These are phyloP conservation scores for Oasisia sp. DNA, from an alignment of 2,888 invertebrate genomes.

Conservation along the genomic window DNA sequence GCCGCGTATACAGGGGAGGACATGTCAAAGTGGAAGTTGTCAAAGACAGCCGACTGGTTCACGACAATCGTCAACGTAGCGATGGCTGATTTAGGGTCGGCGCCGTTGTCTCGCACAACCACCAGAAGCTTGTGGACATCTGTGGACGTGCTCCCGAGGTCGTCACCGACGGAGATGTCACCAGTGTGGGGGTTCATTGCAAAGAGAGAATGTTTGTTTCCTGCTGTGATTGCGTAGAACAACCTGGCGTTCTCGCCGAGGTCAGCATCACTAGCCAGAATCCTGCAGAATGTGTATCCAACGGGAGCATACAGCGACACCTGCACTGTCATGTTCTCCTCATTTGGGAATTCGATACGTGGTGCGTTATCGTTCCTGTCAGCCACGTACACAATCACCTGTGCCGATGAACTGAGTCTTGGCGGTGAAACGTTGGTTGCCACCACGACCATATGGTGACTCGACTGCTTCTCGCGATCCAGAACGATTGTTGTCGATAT, in stretches of 20 bases:
- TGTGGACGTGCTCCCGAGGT: not conserved
- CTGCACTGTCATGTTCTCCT: constrained; percentile 47
- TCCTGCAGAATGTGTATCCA: constrained; percentile 48
- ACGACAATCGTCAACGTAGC: constrained; percentile 32
- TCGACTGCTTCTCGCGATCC: constrained; percentile 66
- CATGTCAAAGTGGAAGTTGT: constrained; percentile 21
- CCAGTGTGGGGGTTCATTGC: constrained; percentile 64
- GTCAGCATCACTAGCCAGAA: constrained; percentile 53
- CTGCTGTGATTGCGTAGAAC: constrained; percentile 47
- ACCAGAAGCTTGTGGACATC: constrained; percentile 30
- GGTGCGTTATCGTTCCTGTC: constrained; percentile 61
- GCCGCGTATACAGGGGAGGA: constrained; percentile 22
- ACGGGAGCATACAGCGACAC: constrained; percentile 44
- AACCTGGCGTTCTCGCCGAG: constrained; percentile 49
- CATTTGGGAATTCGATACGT: constrained; percentile 50
- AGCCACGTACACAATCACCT: constrained; percentile 47
- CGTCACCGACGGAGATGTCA: constrained; percentile 55
- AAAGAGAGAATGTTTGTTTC: constrained; percentile 66
- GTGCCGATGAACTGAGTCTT: constrained; percentile 40
- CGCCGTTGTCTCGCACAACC: constrained; percentile 33
- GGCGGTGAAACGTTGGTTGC: constrained; percentile 39
- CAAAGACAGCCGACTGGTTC: constrained; percentile 32
- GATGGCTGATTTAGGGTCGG: constrained; percentile 31
- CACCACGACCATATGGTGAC: constrained; percentile 34
- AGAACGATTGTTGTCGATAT: constrained; percentile 49